Percentiles rank a stretch among this genome's conserved stretches.
phyloP scores from a whole-genome alignment of 2,888 invertebrate genomes.

The Lamellibrachia satsuma region DNA sequence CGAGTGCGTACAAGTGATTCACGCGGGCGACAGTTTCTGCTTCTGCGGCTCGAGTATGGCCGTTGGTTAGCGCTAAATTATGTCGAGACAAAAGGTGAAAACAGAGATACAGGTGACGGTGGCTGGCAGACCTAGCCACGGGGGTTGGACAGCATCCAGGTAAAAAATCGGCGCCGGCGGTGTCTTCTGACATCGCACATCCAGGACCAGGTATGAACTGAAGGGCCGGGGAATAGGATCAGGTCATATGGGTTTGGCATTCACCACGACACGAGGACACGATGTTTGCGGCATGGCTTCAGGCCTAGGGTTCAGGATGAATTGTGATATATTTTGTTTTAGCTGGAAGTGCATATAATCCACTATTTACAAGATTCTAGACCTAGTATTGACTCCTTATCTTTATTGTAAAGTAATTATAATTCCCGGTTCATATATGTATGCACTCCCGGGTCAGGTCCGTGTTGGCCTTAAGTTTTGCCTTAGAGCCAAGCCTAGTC shows the following conservation, averaged over 20 bases:
- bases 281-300: neutral
- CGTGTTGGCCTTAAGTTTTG: no score
- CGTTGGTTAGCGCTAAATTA: constrained; percentile 13
- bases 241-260: neutral
- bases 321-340: neutral
- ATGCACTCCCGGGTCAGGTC: no score
- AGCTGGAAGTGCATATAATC: no score
- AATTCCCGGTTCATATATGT: no score
- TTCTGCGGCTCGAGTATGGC: neutral
- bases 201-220: neutral
- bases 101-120: neutral
- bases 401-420: no score
- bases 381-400: no score
- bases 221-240: neutral
- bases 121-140: neutral
- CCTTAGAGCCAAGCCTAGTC: no score
- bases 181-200: no score
- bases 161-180: no score
- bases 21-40: neutral
- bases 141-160: no score
- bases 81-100: constrained; percentile 13
- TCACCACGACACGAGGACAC: neutral
- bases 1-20: neutral
- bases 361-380: no score
- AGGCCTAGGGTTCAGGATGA: neutral